Conservation (phyloP, 1,140 invertebrate genomes). For the Apis cerana region DNA sequence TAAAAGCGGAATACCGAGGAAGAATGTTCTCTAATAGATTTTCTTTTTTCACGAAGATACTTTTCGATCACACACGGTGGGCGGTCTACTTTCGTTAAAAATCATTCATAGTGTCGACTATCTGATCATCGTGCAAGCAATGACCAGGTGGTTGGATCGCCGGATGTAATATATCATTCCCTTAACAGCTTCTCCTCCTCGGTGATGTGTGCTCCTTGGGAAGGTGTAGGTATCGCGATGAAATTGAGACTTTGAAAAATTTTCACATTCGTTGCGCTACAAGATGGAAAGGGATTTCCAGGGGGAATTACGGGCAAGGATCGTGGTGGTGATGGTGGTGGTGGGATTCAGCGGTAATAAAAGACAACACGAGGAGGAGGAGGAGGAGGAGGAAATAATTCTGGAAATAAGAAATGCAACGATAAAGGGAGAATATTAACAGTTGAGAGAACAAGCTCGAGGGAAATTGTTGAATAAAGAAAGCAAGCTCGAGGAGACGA, state of each 20-base stretch:
- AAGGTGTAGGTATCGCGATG: background rate
- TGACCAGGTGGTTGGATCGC: background rate
- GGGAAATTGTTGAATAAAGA: too few relatives aligned
- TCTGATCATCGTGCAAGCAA: background rate
- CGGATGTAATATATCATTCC: background rate
- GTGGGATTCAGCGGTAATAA: background rate
- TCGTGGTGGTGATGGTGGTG: background rate
- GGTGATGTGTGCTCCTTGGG: background rate
- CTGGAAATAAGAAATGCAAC: background rate
- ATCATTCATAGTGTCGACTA: too few relatives aligned
- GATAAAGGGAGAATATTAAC: background rate
- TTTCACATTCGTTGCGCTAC: background rate
- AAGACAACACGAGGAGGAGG: background rate
- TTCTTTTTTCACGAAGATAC: too few relatives aligned
- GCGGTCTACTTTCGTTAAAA: too few relatives aligned
- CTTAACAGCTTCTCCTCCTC: background rate
- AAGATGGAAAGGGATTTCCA: background rate
- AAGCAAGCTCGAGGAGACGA: too few relatives aligned
- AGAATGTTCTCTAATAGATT: too few relatives aligned
- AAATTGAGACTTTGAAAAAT: background rate
- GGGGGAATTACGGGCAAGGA: background rate
- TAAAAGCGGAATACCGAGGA: too few relatives aligned
- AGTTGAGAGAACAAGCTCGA: too few relatives aligned
- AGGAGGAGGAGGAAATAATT: background rate
- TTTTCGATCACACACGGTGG: too few relatives aligned